These are phyloP conservation scores for Caenorhabditis sp. DNA, from an alignment of 2,888 invertebrate genomes.

Conservation along the genomic window DNA sequence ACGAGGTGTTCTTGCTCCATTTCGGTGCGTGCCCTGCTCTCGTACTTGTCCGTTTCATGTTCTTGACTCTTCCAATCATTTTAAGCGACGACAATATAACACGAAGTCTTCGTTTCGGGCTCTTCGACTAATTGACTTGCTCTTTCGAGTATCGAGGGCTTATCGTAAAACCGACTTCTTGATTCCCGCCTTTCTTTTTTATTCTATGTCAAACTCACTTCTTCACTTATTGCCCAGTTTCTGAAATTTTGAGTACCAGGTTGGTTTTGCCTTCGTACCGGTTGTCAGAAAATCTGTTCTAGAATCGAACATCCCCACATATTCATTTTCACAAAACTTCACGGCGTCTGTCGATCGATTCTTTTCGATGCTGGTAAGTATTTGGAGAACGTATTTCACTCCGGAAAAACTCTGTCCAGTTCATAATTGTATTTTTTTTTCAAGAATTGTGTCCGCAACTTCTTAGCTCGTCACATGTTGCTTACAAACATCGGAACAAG, in stretches of 20 bases:
- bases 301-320: neutral
- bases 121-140: constrained; percentile 62
- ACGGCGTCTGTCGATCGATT: constrained; percentile 33
- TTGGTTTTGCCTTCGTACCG: neutral
- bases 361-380: constrained; percentile 51
- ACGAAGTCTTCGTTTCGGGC: constrained; percentile 55
- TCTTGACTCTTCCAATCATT: constrained; percentile 58
- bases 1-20: constrained; percentile 59
- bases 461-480: constrained; percentile 66
- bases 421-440: constrained; percentile 49
- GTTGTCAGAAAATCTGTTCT: neutral
- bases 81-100: constrained; percentile 62
- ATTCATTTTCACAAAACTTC: neutral
- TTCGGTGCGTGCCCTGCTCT: constrained; percentile 33
- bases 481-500: constrained; percentile 67
- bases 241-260: neutral
- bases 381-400: neutral
- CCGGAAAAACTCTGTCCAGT: neutral
- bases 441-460: constrained; percentile 53
- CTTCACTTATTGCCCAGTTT: neutral
- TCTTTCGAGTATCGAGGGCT: constrained; percentile 49
- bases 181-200: constrained; percentile 45
- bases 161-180: constrained; percentile 52
- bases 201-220: neutral
- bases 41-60: constrained; percentile 46